Conservation (phyloP, 2,113 vertebrate genomes). For the Myotis brandtii region DNA sequence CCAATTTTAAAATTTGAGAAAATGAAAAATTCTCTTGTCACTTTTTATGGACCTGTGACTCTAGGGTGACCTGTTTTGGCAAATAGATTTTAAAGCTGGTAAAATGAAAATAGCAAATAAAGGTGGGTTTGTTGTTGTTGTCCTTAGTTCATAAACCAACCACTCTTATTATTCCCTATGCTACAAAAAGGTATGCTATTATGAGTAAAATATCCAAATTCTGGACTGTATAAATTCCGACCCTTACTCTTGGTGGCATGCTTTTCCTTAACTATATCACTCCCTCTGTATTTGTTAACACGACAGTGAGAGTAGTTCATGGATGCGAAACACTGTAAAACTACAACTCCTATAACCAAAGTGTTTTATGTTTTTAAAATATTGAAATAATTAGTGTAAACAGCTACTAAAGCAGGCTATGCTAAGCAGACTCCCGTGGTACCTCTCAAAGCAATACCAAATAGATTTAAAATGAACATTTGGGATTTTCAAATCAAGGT, state of each 20-base stretch:
- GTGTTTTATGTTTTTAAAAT: neutral
- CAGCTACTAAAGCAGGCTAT: conserved; percentile 10
- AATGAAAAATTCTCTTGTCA: conserved; percentile 29
- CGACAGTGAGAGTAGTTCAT: neutral
- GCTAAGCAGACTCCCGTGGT: neutral
- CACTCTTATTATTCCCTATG: neutral
- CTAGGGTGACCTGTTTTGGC: neutral
- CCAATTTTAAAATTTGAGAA: conserved; percentile 42
- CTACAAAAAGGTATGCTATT: neutral
- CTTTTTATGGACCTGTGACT: neutral
- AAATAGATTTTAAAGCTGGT: conserved; percentile 31
- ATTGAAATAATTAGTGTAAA: conserved; percentile 18
- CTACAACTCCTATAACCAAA: neutral
- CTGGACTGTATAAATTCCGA: neutral
- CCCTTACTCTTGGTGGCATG: neutral
- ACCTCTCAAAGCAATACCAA: neutral
- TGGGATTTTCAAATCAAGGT: conserved; percentile 24
- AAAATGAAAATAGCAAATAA: neutral
- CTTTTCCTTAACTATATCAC: neutral
- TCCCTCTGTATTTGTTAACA: neutral
- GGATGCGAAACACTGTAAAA: neutral
- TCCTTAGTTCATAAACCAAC: neutral
- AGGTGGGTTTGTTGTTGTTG: neutral
- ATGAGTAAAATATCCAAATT: neutral
- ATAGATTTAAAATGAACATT: conserved; percentile 26